phyloP scores from a whole-genome alignment of 1,140 invertebrate species.

The Conus betulinus region DNA sequence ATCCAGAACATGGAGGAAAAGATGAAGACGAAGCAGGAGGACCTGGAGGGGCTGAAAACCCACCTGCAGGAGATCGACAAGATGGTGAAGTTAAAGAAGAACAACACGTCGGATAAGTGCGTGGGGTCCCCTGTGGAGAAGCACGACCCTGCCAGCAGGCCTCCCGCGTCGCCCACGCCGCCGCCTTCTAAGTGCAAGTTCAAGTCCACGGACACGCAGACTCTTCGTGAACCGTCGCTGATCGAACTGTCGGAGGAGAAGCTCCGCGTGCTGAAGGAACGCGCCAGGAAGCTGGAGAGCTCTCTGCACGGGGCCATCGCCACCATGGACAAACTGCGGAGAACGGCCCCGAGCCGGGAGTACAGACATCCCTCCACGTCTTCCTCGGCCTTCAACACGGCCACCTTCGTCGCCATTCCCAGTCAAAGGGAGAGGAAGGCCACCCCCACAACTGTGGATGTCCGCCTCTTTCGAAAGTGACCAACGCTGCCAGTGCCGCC shows the following conservation, averaged over 20 bases:
- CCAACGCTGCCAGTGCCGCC: constrained; percentile 37
- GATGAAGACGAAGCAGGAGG: constrained; percentile 24
- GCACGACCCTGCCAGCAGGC: neutral
- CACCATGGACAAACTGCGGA: constrained; percentile 62
- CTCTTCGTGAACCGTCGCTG: constrained; percentile 32
- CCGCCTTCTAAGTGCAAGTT: neutral
- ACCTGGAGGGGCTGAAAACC: constrained; percentile 26
- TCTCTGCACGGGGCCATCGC: constrained; percentile 65
- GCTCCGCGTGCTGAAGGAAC: constrained; percentile 58
- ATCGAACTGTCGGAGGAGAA: constrained; percentile 65
- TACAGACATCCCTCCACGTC: neutral
- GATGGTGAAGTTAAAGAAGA: constrained; percentile 19
- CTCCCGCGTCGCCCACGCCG: neutral
- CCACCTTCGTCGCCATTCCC: constrained; percentile 41
- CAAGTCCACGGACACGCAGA: constrained; percentile 5
- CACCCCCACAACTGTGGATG: constrained; percentile 44
- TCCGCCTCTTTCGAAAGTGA: constrained; percentile 41
- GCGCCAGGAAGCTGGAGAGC: constrained; percentile 66
- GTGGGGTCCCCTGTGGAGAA: constrained; percentile 6
- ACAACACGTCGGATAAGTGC: neutral
- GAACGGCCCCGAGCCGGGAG: constrained; percentile 29
- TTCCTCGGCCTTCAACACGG: constrained; percentile 25
- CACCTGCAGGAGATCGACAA: constrained; percentile 32
- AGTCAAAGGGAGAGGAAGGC: constrained; percentile 33
- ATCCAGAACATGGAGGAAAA: constrained; percentile 13